phyloP scores from a whole-genome alignment of 2,113 vertebrate genomes.

The Pontoporia blainvillei region DNA sequence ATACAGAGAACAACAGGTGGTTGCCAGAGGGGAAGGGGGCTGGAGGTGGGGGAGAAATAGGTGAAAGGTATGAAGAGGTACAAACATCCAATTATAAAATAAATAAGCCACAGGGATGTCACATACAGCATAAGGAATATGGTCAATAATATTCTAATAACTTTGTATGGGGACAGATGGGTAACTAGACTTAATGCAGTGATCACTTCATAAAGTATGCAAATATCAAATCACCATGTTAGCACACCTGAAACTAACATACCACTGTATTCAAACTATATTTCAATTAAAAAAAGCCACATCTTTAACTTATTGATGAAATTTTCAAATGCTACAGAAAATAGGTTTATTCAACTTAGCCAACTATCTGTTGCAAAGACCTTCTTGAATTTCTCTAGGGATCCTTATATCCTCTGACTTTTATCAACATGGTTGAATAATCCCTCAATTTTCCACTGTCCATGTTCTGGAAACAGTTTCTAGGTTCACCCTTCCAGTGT shows the following conservation, averaged over 20 bases:
- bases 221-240: not conserved
- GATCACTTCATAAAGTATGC: not conserved
- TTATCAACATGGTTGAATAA: not conserved
- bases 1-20: too few species aligned
- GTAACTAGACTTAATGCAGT: not conserved
- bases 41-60: too few species aligned
- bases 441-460: not conserved
- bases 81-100: too few species aligned
- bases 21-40: too few species aligned
- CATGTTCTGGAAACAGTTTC: not conserved
- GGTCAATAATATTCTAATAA: not conserved
- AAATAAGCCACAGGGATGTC: not conserved
- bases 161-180: not conserved
- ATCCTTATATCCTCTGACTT: not conserved
- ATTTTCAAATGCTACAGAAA: not conserved
- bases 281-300: accelerated
- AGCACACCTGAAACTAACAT: not conserved
- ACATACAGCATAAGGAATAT: not conserved
- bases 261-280: not conserved
- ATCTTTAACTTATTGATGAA: not conserved
- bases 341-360: not conserved
- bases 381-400: not conserved
- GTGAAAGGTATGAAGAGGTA: too few species aligned
- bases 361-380: not conserved
- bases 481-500: not conserved